Percentiles rank a stretch among this genome's conserved stretches.
phyloP scores from a whole-genome alignment of 2,888 invertebrate genomes.

The Esperia sulphurella region DNA sequence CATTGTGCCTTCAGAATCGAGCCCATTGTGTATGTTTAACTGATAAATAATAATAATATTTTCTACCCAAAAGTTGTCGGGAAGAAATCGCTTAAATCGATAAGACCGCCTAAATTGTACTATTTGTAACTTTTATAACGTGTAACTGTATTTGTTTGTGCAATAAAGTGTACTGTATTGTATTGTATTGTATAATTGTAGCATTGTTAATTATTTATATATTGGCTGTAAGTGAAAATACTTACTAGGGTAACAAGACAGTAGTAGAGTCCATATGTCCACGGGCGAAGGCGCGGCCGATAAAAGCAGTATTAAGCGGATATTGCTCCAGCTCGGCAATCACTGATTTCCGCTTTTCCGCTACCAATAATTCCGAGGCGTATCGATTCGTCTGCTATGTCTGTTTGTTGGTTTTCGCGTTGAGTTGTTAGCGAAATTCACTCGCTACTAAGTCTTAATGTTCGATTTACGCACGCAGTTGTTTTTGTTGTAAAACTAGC shows the following conservation, averaged over 20 bases:
- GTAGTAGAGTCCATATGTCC: background rate
- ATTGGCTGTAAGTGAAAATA: background rate
- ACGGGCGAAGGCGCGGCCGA: conserved; percentile 5
- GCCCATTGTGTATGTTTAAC: too few relatives aligned
- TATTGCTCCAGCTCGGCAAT: conserved; percentile 58
- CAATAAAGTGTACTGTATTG: too few relatives aligned
- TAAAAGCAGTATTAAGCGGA: conserved; percentile 39
- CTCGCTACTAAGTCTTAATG: background rate
- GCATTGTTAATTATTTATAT: too few relatives aligned
- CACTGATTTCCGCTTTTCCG: conserved; percentile 60
- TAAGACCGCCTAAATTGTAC: too few relatives aligned
- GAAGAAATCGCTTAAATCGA: too few relatives aligned
- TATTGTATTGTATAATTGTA: too few relatives aligned
- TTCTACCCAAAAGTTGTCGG: too few relatives aligned
- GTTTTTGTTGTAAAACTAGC: background rate
- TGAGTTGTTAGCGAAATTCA: background rate
- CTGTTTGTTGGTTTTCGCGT: conserved; percentile 32
- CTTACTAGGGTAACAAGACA: too few relatives aligned
- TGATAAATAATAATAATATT: too few relatives aligned
- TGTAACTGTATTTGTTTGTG: too few relatives aligned
- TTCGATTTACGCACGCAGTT: background rate
- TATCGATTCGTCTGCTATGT: conserved; percentile 28
- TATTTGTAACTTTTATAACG: too few relatives aligned
- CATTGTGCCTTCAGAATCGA: too few relatives aligned
- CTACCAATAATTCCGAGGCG: conserved; percentile 42